phyloP scores from a whole-genome alignment of 2,888 invertebrate genomes.

The Lagria hirta region DNA sequence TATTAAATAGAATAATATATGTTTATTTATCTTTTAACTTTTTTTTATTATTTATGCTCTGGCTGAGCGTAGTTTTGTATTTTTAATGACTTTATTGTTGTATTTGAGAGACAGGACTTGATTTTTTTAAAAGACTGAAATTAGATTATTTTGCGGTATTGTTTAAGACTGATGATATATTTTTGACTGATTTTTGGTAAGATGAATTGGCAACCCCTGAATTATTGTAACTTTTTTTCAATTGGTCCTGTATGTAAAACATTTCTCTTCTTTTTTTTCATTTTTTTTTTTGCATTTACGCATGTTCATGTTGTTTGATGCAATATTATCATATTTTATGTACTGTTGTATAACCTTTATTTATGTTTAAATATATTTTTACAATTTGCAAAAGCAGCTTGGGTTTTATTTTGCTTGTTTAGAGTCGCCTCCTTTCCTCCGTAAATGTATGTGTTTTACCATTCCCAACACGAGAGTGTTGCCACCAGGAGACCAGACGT shows the following conservation, averaged over 20 bases:
- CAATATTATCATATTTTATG: conserved; percentile 57
- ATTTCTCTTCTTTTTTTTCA: conserved; percentile 22
- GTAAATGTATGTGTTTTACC: conserved; percentile 30
- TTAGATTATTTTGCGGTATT: conserved; percentile 46
- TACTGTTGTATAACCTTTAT: conserved; percentile 56
- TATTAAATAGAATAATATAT: conserved; percentile 25
- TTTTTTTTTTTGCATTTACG: conserved; percentile 53
- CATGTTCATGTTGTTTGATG: conserved; percentile 57
- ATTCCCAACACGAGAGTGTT: conserved; percentile 42
- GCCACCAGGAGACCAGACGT: conserved; percentile 46
- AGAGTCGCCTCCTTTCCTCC: conserved; percentile 19
- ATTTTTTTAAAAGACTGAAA: conserved; percentile 42
- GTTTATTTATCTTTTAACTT: conserved; percentile 33
- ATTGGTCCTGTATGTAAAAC: conserved; percentile 44
- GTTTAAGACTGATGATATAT: conserved; percentile 45
- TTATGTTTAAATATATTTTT: conserved; percentile 58
- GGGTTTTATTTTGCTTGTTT: conserved; percentile 54
- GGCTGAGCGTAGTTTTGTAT: conserved; percentile 30
- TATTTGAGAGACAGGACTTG: conserved; percentile 49
- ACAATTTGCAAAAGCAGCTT: conserved; percentile 55
- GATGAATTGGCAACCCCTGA: conserved; percentile 55
- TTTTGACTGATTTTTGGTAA: conserved; percentile 54
- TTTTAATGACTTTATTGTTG: conserved; percentile 39
- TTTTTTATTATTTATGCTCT: conserved; percentile 36
- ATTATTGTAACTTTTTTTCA: conserved; percentile 34